Evolutionary conservation across 2,888 invertebrate species (phyloP), one percentile per base, ranked within the genome.

Genomic region (Torymus aiolomorphi): DNA sequence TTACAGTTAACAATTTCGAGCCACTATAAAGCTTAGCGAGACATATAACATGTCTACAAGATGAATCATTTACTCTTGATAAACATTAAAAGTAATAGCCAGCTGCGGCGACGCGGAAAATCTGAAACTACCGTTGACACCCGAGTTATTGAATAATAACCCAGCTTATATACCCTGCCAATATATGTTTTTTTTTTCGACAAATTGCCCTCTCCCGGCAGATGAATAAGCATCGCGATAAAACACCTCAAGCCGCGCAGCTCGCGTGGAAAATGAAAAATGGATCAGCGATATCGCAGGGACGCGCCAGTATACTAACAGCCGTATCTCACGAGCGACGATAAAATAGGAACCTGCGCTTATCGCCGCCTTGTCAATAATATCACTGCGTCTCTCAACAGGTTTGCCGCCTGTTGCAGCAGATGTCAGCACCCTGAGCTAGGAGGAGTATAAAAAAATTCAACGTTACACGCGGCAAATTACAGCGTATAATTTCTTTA

Each of bases 401-500:
- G n/a, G 59, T 12, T 67, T 57, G 14, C 20, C 3, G 12, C 16
- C 2, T 3, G 8, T 5, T 8, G 0, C 51, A 11, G 20, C 57
- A 78, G 78, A 59, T 78, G 78, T 78, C 78, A 73, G 78, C 73
- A 78, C 78, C 16, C 12, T 31, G 31, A 2, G 3, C 31, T 31
- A 31, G 4, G 3, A 3, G 31, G 42, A 76, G 67, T 56, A n/a
- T n/a, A n/a, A 31, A 56, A 52, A 24, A 31, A 62, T 61, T 14
- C 8, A 61, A 71, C 11, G 20, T 20, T 14, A 14, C 51, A 12
- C 11, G 24, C 11, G 54, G 62, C 20, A 62, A 31, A 31, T 31
- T 31, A 31, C 8, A 31, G 20, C 20, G 20, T 20, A 2, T 42
- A 42, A 42, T 42, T 42, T 42, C 42, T 42, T 42, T 8, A 42